These are phyloP conservation scores for Corynorhinus townsendii DNA, from an alignment of 2,113 vertebrate genomes.

Conservation along the genomic window DNA sequence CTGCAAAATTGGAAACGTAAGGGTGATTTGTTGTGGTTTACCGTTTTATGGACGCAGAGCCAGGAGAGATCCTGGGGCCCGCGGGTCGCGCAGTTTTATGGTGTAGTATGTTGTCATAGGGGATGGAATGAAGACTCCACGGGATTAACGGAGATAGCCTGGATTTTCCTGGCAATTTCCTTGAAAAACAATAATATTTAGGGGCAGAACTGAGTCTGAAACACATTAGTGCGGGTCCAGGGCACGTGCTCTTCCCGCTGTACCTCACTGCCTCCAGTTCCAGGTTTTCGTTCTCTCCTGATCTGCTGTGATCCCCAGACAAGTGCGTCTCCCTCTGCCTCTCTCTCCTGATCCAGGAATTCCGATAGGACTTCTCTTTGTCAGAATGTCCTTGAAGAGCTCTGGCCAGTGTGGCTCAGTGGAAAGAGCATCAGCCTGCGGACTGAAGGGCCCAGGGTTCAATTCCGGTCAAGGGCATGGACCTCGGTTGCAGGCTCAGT, in stretches of 20 bases:
- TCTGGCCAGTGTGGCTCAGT: no score
- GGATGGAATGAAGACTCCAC: neutral
- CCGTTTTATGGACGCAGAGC: neutral
- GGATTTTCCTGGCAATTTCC: neutral
- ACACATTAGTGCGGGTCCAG: neutral
- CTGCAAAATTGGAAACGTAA: slow-evolving; percentile 13
- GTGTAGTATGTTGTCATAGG: neutral
- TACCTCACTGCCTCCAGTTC: neutral
- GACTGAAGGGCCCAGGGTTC: no score
- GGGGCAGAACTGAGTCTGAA: neutral
- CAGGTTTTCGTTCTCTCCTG: neutral
- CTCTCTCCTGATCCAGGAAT: neutral
- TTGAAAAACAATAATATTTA: neutral
- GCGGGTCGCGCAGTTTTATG: rapidly evolving
- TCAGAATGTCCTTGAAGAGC: neutral
- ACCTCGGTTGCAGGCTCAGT: no score
- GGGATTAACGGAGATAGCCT: neutral
- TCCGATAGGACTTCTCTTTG: neutral
- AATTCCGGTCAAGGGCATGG: no score
- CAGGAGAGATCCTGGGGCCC: neutral
- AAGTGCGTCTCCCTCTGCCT: neutral
- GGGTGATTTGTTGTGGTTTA: slow-evolving; percentile 19
- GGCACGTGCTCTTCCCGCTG: rapidly evolving
- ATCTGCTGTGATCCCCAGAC: no score
- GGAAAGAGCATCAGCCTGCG: no score